Evolutionary conservation across 2,113 vertebrate species (phyloP).

Genomic region (Pygathrix nemaeus): DNA sequence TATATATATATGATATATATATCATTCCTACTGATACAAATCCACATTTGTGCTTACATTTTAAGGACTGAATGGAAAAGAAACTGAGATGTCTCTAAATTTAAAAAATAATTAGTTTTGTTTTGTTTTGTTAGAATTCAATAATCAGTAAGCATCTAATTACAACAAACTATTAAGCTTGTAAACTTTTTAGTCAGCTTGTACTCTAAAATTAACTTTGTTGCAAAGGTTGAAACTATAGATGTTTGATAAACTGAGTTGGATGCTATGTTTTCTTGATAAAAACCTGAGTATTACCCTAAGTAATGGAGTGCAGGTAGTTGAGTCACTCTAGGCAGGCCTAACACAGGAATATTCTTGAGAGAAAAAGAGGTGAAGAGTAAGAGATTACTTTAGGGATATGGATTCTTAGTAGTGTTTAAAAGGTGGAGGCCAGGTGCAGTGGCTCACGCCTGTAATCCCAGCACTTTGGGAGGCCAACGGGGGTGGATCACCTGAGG

Average conservation of each 20-base stretch:
- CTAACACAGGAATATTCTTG: neutral
- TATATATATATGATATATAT: neutral
- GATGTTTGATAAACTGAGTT: neutral
- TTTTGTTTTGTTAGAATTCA: slow-evolving; percentile 16
- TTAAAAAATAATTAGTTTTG: slow-evolving; percentile 4
- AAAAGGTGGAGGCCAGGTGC: neutral
- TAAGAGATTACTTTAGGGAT: slow-evolving; percentile 5
- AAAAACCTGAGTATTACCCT: neutral
- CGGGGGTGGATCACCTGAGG: no score
- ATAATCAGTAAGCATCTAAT: neutral
- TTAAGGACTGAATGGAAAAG: neutral
- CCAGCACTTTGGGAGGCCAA: no score
- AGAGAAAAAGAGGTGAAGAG: neutral
- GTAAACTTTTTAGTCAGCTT: neutral
- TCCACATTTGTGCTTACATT: neutral
- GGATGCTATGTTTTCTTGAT: neutral
- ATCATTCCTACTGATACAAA: neutral
- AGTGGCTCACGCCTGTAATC: no score
- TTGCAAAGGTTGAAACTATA: neutral
- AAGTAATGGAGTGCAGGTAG: neutral
- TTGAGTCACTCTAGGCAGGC: neutral
- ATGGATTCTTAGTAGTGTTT: neutral
- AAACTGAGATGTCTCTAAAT: neutral
- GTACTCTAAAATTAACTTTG: slow-evolving; percentile 22
- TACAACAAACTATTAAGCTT: neutral